Conservation (phyloP, 2,797 vertebrate genomes). For the Numenius phaeopus region DNA sequence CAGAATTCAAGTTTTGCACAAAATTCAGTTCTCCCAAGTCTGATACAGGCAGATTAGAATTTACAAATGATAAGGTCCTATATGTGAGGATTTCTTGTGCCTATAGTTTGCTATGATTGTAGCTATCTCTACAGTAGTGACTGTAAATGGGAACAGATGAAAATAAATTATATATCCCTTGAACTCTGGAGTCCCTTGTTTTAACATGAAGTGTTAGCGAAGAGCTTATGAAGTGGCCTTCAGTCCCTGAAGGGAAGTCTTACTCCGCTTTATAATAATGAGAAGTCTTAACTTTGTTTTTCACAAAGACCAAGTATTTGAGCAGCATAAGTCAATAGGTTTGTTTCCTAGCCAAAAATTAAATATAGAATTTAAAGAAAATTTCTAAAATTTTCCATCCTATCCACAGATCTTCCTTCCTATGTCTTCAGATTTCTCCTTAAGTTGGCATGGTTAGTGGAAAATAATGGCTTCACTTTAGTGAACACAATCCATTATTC, state of each 20-base stretch:
- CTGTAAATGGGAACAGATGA: neutral
- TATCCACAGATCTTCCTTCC: neutral
- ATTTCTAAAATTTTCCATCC: neutral
- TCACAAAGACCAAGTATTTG: neutral
- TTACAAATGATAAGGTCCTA: neutral
- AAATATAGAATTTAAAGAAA: neutral
- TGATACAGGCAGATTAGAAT: neutral
- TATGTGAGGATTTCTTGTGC: neutral
- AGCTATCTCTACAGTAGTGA: neutral
- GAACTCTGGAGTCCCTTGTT: neutral
- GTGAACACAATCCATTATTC: neutral
- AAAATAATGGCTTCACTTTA: neutral
- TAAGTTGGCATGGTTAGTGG: neutral
- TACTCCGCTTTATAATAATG: neutral
- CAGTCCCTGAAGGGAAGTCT: neutral
- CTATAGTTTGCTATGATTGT: neutral
- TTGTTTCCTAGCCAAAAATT: neutral
- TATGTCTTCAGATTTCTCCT: neutral
- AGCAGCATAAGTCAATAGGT: neutral
- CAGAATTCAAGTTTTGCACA: neutral
- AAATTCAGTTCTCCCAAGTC: neutral
- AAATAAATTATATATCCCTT: neutral
- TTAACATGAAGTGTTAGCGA: neutral
- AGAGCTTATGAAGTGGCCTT: neutral
- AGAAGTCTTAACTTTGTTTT: neutral